Base-by-base conservation (phyloP, 2,797 vertebrate species). In the Tauraco hartlaubi region DNA sequence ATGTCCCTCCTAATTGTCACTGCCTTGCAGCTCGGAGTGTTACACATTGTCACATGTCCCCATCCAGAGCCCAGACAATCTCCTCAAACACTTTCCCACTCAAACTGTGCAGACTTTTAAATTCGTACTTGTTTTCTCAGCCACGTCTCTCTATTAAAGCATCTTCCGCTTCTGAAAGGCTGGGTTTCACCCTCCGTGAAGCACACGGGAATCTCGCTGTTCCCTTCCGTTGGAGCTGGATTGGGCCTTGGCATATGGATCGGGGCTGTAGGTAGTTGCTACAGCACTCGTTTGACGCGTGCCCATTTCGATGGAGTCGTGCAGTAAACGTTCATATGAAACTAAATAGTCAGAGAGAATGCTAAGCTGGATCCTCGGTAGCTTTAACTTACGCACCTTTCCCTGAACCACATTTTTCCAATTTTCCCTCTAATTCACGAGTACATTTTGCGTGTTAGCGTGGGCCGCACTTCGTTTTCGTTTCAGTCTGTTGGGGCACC, bases 1-100 rank as follows among this genome's bases (percentile, higher is more conserved):
- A 91, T 96, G 83, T 94, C 96, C 95, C 59, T 94, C 74, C 78
- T 94, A 97, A 96, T 96, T 96, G 91, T 96, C 92, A 73, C 63
- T 88, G 87, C 94, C 92, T 92, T 64, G 43, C 91, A 84, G 80
- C 85, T 84, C 6, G 0, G 54, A 83, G 91, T 46, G 66, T 93
- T 80, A 62, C 71, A 96, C 78, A 26, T 85, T 92, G 85, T 97
- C 92, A 93, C 93, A 92, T 66, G 58, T 94, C 90, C 80, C 59
- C 31, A 78, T 69, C 66, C 79, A 88, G 92, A 90, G 54, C 83
- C 94, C 69, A 90, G 55, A 58, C 67, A 64, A 67, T 54, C 85
- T 88, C 73, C 39, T 56, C 62, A 62, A 76, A 82, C 31, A 5
- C 72, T 93, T 93, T 84, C 43, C 71, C 71, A 31, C 73, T 88